Conservation (phyloP, 2,113 vertebrate genomes). For the Rhegmatorhina hoffmannsi region DNA sequence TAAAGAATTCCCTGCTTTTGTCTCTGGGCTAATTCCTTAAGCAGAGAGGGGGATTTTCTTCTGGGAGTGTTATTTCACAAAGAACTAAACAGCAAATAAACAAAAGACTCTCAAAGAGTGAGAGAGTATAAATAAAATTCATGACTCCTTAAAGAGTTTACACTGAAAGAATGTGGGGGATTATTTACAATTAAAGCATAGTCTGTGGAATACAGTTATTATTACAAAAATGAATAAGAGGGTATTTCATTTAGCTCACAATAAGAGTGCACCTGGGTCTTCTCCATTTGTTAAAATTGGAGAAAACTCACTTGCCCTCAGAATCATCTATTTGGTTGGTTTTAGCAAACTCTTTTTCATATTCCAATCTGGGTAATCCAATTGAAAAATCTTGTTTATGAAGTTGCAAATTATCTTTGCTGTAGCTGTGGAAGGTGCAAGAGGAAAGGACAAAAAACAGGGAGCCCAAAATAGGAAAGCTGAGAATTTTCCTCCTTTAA, state of each 20-base stretch:
- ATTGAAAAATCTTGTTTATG: slow-evolving; percentile 9
- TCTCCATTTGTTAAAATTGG: slow-evolving; percentile 35
- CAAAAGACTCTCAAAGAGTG: slow-evolving; percentile 87
- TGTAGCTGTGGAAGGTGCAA: not conserved
- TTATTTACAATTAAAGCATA: slow-evolving; percentile 85
- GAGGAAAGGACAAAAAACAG: not conserved
- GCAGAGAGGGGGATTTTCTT: slow-evolving; percentile 90
- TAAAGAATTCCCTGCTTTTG: slow-evolving; percentile 93
- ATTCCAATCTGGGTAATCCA: not conserved
- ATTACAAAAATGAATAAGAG: slow-evolving; percentile 72
- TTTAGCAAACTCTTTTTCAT: not conserved
- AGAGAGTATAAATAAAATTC: slow-evolving; percentile 89
- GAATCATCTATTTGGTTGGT: not conserved
- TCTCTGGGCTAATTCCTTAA: slow-evolving; percentile 94
- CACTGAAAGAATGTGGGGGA: slow-evolving; percentile 83
- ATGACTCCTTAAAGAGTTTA: slow-evolving; percentile 89
- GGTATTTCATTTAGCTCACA: slow-evolving; percentile 65
- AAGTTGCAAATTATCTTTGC: not conserved
- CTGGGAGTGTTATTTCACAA: slow-evolving; percentile 87
- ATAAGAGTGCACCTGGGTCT: slow-evolving; percentile 75
- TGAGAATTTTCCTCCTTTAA: not conserved
- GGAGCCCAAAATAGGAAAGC: not conserved
- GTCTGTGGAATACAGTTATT: slow-evolving; percentile 78
- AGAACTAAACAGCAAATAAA: slow-evolving; percentile 89
- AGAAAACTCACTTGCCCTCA: slow-evolving; percentile 50